Conservation (phyloP, 2,797 vertebrate species). For the Gymnothorax javanicus region DNA sequence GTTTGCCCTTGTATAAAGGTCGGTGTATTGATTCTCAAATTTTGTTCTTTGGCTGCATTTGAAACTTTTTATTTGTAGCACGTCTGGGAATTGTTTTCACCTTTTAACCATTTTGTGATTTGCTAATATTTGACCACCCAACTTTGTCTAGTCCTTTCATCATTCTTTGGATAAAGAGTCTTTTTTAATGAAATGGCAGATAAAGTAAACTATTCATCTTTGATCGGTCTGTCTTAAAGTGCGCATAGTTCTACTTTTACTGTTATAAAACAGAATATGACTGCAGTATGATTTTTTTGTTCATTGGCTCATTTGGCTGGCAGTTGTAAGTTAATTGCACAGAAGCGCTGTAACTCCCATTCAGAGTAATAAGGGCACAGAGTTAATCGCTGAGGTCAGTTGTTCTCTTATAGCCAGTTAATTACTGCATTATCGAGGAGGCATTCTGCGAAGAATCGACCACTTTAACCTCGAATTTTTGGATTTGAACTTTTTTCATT, state of each 20-base stretch:
- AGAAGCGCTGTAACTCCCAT: not conserved
- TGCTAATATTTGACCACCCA: too few relatives aligned
- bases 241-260: not conserved
- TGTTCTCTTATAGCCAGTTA: constrained; percentile 22
- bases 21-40: too few relatives aligned
- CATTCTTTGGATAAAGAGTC: not conserved
- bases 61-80: too few relatives aligned
- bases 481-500: too few relatives aligned
- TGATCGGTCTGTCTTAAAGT: not conserved
- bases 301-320: not conserved
- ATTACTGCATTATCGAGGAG: constrained; percentile 35
- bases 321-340: not conserved
- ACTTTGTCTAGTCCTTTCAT: not conserved
- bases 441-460: too few relatives aligned
- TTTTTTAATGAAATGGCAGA: not conserved
- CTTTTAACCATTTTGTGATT: too few relatives aligned
- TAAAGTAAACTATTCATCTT: not conserved
- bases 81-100: too few relatives aligned
- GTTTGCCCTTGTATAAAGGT: too few relatives aligned
- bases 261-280: not conserved
- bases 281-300: not conserved
- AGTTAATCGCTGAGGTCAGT: constrained; percentile 10
- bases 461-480: too few relatives aligned
- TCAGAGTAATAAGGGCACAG: not conserved
- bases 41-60: too few relatives aligned